phyloP scores from a whole-genome alignment of 2,113 vertebrate genomes.

The Crotalus tigris region DNA sequence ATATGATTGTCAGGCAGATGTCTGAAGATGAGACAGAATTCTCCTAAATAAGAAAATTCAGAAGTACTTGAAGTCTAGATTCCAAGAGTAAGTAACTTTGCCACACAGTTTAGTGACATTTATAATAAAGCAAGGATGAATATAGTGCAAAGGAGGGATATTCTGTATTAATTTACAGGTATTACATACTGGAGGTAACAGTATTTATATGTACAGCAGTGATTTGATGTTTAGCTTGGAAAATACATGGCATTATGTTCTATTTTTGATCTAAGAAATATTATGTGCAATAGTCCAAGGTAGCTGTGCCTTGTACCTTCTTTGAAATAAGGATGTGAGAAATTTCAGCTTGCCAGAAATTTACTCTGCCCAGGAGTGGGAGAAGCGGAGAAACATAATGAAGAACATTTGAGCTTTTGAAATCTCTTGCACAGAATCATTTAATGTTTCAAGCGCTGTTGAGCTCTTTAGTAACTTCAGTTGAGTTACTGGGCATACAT shows the following conservation, averaged over 20 bases:
- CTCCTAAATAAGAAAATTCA: constrained; percentile 34
- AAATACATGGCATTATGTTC: background rate
- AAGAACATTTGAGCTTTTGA: background rate
- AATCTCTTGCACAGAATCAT: background rate
- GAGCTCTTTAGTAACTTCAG: background rate
- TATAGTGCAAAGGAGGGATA: constrained; percentile 29
- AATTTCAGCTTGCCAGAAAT: constrained; percentile 9
- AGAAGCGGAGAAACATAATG: background rate
- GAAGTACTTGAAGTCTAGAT: constrained; percentile 35
- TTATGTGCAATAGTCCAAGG: background rate
- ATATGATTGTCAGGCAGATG: background rate
- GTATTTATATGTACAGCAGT: background rate
- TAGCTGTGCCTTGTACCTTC: background rate
- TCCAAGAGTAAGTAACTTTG: constrained; percentile 3
- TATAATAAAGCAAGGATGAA: background rate
- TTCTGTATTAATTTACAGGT: background rate
- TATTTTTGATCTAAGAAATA: background rate
- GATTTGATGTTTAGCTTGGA: background rate
- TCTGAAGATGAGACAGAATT: rapidly evolving
- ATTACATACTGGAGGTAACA: background rate
- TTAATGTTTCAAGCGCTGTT: background rate
- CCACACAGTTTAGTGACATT: background rate
- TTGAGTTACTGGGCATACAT: background rate
- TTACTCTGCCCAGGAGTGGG: background rate
- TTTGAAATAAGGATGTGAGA: background rate